Evolutionary conservation across 2,113 vertebrate species (phyloP).

Genomic region (Promerops cafer): DNA sequence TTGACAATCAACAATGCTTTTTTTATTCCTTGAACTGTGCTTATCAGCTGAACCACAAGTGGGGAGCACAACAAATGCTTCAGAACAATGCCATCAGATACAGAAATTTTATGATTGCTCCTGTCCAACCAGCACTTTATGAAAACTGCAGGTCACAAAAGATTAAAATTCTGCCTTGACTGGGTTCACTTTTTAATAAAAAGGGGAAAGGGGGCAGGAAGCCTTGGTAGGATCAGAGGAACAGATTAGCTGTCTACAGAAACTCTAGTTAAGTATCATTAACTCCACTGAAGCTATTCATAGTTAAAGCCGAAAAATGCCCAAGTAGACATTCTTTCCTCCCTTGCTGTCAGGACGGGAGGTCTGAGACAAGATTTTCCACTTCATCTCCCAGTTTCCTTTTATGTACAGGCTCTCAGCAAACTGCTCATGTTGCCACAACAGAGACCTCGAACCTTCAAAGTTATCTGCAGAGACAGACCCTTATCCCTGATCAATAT

Average conservation of each 20-base stretch:
- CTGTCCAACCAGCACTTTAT: not conserved
- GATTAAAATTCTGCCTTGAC: conserved; percentile 41
- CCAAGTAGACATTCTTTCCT: conserved; percentile 49
- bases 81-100: conserved; percentile 39
- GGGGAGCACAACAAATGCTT: conserved; percentile 40
- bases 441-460: conserved; percentile 51
- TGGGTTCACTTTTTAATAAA: conserved; percentile 41
- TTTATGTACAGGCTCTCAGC: conserved; percentile 22
- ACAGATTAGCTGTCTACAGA: conserved; percentile 49
- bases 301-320: conserved; percentile 41
- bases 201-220: not conserved
- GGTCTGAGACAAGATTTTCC: conserved; percentile 43
- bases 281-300: conserved; percentile 41
- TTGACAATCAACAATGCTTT: conserved; percentile 26
- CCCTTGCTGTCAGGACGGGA: conserved; percentile 21
- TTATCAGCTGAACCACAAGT: conserved; percentile 53
- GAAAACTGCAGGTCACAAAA: conserved; percentile 5
- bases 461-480: conserved; percentile 37
- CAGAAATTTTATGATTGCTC: conserved; percentile 25
- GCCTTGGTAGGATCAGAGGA: conserved; percentile 46
- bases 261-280: conserved; percentile 55
- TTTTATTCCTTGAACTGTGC: conserved; percentile 25
- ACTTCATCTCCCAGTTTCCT: conserved; percentile 42
- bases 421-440: conserved; percentile 31
- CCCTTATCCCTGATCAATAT: conserved; percentile 42